Base-by-base conservation (phyloP, 2,888 invertebrate species). In the Epinotia bilunana region DNA sequence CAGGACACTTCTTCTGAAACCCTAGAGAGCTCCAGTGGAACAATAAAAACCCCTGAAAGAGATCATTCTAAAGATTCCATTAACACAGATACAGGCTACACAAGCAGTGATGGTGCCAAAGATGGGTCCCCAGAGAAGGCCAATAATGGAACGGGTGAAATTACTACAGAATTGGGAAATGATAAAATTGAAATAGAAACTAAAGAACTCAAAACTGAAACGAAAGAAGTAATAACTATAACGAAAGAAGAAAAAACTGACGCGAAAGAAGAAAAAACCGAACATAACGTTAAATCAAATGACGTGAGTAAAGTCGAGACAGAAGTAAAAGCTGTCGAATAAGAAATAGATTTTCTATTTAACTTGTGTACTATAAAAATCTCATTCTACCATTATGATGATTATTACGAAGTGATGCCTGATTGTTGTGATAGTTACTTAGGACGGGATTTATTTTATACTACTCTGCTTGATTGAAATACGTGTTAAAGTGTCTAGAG, bases 41-140 rank as follows among this genome's bases (percentile, higher is more conserved):
- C 86, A 12, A 80, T 84, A 13, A 86, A 84, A 76, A 82, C 83
- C 0, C 80, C 86, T 1, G 87, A 86, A 77, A 82, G 82, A 74
- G 87, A 90, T 13, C 85, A 87, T 77, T 88, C 87, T 13, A 88
- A 84, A 75, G 89, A 89, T 77, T 88, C 89, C 9, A 73, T 86
- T 13, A 86, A 83, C 71, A 85, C 86, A 2, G 87, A 89, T 76
- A 87, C 86, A 11, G 87, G 86, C 16, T 87, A 89, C 78, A 85
- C 82, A 4, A 88, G 87, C 73, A 78, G 77, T 20, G 80, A 80
- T 33, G 84, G 84, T n/a, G 46, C 46, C 0, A 80, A 77, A 73
- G 80, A 81, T 53, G 76, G 78, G 28, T 78, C 79, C 16, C 74
- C 77, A 11, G 49, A 43, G 11, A 79, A 77, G 28, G 76, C 76